Conservation (phyloP, 1,140 invertebrate genomes). For the Listronotus bonariensis region DNA sequence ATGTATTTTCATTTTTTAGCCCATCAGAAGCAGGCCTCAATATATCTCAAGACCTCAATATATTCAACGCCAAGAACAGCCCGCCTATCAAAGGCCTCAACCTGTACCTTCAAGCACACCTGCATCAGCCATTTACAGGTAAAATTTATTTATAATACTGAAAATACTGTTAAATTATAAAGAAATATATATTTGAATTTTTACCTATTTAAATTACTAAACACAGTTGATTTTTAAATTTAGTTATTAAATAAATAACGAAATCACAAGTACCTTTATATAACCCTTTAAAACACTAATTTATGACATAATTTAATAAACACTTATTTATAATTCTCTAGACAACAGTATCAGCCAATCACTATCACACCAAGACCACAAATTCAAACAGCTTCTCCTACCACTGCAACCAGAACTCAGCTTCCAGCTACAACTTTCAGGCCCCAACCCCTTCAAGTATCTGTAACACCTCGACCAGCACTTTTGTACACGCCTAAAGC, state of each 20-base stretch:
- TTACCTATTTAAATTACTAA: too few relatives aligned
- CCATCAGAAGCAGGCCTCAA: slow-evolving; percentile 41
- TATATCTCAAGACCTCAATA: slow-evolving; percentile 53
- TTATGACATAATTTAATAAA: too few relatives aligned
- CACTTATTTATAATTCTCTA: too few relatives aligned
- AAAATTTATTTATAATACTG: too few relatives aligned
- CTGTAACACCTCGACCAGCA: slow-evolving; percentile 61
- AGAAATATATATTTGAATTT: background rate
- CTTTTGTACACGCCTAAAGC: slow-evolving; percentile 60
- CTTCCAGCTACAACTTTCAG: slow-evolving; percentile 69
- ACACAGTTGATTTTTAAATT: too few relatives aligned
- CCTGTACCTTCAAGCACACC: slow-evolving; percentile 34
- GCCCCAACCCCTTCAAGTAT: slow-evolving; percentile 65
- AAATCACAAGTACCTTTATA: too few relatives aligned
- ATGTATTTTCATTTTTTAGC: slow-evolving; percentile 26
- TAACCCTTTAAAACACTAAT: too few relatives aligned
- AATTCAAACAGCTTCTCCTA: slow-evolving; percentile 45
- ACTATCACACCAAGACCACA: slow-evolving; percentile 59
- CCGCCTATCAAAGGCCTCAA: slow-evolving; percentile 51
- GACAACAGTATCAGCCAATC: slow-evolving; percentile 49
- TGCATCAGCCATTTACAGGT: slow-evolving; percentile 13
- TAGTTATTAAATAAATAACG: too few relatives aligned
- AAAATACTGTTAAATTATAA: too few relatives aligned
- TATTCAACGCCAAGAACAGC: slow-evolving; percentile 35
- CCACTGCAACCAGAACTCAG: slow-evolving; percentile 58